phyloP scores from a whole-genome alignment of 2,113 vertebrate genomes.

The Cyprinodon brontotheroides region DNA sequence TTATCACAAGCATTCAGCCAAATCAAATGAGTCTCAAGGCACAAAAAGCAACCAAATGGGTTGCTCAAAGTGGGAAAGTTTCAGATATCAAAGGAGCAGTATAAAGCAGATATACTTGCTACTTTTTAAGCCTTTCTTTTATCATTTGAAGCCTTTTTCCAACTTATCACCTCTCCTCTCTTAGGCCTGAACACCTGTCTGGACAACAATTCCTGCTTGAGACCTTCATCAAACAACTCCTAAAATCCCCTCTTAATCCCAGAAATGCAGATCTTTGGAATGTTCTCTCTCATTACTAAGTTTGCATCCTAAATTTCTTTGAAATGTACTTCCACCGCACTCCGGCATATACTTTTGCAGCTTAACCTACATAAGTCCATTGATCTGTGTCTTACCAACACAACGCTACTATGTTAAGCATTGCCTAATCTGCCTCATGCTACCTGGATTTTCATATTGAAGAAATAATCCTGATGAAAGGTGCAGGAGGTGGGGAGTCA shows the following conservation, averaged over 20 bases:
- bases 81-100: constrained; percentile 20
- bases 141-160: constrained; percentile 45
- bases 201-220: constrained; percentile 71
- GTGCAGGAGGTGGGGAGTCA: constrained; percentile 51
- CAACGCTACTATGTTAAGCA: constrained; percentile 71
- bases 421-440: constrained; percentile 75
- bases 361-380: constrained; percentile 71
- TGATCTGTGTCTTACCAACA: constrained; percentile 71
- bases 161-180: constrained; percentile 29
- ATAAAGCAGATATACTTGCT: constrained; percentile 28
- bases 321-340: constrained; percentile 58
- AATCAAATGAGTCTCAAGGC: constrained; percentile 8
- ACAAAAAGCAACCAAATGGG: constrained; percentile 9
- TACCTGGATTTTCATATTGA: constrained; percentile 80
- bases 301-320: constrained; percentile 59
- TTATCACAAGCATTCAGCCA: not conserved
- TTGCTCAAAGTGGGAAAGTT: not conserved
- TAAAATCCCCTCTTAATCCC: constrained; percentile 73
- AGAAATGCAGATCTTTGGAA: constrained; percentile 63
- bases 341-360: constrained; percentile 66
- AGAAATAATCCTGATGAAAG: constrained; percentile 72
- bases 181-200: constrained; percentile 65
- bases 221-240: constrained; percentile 63
- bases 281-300: constrained; percentile 56
- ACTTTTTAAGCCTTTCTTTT: constrained; percentile 55